Evolutionary conservation across 2,113 vertebrate genomes (phyloP).

Genomic region (Bujurquina vittata): DNA sequence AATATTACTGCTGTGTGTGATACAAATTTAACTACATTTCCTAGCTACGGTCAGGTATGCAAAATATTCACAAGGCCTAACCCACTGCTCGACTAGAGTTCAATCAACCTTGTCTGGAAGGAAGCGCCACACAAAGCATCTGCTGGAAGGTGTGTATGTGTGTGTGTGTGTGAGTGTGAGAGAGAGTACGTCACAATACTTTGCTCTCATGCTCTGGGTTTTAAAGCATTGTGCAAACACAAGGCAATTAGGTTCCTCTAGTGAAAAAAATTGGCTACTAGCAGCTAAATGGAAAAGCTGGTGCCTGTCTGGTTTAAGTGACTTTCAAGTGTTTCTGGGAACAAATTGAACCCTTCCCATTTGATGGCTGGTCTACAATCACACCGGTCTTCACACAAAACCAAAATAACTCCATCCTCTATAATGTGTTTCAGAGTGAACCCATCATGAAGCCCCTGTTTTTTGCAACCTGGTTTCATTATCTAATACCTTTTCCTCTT

Average conservation of each 20-base stretch:
- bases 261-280: slow-evolving; percentile 1
- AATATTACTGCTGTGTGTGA: not conserved
- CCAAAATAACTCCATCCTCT: not conserved
- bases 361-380: not conserved
- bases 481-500: not conserved
- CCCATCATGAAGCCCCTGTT: not conserved
- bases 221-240: not conserved
- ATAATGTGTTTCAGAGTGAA: not conserved
- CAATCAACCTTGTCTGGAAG: not conserved
- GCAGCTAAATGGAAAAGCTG: not conserved
- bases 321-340: not conserved
- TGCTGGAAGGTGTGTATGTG: not conserved
- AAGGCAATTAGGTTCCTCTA: not conserved
- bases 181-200: not conserved
- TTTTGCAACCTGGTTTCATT: slow-evolving; percentile 17
- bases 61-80: not conserved
- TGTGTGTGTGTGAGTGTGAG: no score
- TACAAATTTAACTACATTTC: not conserved
- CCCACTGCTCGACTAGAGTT: not conserved
- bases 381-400: not conserved
- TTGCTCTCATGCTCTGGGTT: not conserved
- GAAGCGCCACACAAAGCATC: not conserved
- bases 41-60: not conserved
- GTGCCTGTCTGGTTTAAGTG: not conserved
- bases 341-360: slow-evolving; percentile 1